A percentile compares a stretch with the other conserved stretches of the same genome.
These are phyloP conservation scores for Enhydra lutris DNA, from an alignment of 2,113 vertebrate genomes.

Conservation along the genomic window DNA sequence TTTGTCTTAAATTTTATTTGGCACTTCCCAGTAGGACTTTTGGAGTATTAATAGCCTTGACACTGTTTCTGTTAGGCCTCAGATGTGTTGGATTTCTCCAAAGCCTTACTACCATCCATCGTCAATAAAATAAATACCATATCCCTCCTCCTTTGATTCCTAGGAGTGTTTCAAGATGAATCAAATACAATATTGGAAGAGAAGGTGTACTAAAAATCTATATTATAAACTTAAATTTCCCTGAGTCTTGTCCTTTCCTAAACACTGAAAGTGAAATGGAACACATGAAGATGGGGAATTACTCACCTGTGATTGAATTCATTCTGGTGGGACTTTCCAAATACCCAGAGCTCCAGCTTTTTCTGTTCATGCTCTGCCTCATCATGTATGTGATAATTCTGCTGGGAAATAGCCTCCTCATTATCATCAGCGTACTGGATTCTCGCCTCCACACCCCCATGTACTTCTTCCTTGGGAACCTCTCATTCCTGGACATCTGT, in stretches of 20 bases:
- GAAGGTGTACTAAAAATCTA: background rate
- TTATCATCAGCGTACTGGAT: constrained; percentile 32
- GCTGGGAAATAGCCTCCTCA: constrained; percentile 56
- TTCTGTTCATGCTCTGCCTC: constrained; percentile 51
- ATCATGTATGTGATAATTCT: constrained; percentile 55
- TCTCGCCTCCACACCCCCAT: constrained; percentile 53
- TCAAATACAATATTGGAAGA: background rate
- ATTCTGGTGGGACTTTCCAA: constrained; percentile 53
- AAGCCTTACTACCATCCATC: background rate
- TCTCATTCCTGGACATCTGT: constrained; percentile 66
- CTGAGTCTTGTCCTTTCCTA: background rate
- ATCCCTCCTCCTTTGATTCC: background rate
- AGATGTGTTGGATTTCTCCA: background rate
- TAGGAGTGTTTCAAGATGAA: background rate
- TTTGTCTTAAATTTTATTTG: background rate
- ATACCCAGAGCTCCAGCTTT: constrained; percentile 34
- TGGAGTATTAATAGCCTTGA: background rate
- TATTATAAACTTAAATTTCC: background rate
- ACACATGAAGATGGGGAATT: constrained; percentile 25
- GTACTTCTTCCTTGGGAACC: constrained; percentile 72
- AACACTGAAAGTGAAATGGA: background rate
- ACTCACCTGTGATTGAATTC: constrained; percentile 50
- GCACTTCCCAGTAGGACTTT: background rate
- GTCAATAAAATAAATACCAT: background rate
- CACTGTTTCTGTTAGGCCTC: background rate